phyloP scores from a whole-genome alignment of 2,113 vertebrate genomes.

The Ivindomyrus marchei region DNA sequence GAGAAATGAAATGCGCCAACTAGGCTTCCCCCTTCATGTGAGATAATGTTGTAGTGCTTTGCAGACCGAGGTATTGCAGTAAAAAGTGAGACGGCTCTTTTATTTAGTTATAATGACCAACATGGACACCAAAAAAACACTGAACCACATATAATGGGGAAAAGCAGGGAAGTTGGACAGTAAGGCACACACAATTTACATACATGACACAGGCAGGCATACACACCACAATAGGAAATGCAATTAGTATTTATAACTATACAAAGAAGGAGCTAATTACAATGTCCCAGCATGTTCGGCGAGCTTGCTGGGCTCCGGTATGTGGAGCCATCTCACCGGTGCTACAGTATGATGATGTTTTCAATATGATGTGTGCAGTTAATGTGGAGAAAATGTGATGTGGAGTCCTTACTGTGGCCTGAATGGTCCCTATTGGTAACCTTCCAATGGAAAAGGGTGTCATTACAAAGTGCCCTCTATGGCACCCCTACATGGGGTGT shows the following conservation, averaged over 20 bases:
- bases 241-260: background rate
- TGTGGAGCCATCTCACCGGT: background rate
- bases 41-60: background rate
- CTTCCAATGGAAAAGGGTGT: background rate
- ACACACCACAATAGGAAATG: background rate
- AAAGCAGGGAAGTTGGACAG: background rate
- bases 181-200: background rate
- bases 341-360: background rate
- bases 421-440: background rate
- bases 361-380: background rate
- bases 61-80: no score
- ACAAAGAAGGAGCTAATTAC: background rate
- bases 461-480: background rate
- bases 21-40: background rate
- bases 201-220: background rate
- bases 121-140: background rate
- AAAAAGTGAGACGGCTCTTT: no score
- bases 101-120: no score
- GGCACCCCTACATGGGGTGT: background rate
- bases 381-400: background rate
- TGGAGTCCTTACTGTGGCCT: background rate
- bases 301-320: background rate
- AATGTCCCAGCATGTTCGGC: background rate
- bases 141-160: background rate
- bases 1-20: no score